Percentiles rank a stretch among this genome's conserved stretches.
These are phyloP conservation scores for Lithophane semibrunnea DNA, from an alignment of 2,888 invertebrate genomes.

Conservation along the genomic window DNA sequence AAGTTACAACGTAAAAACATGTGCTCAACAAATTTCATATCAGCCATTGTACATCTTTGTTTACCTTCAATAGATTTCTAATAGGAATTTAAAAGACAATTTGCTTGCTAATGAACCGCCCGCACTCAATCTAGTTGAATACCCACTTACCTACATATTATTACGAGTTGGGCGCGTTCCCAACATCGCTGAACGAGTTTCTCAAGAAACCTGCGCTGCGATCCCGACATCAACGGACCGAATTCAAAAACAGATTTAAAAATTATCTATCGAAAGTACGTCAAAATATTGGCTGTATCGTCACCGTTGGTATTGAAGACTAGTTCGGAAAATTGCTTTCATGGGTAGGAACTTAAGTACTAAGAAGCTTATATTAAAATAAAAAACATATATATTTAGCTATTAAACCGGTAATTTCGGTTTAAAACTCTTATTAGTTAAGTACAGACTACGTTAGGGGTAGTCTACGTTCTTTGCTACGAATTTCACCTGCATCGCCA, in stretches of 20 bases:
- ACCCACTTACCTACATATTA: conserved; percentile 68
- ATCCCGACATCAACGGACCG: conserved; percentile 34
- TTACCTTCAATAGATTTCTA: conserved; percentile 63
- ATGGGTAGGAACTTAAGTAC: not conserved
- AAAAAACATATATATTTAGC: not conserved
- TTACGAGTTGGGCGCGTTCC: conserved; percentile 59
- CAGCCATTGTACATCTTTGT: conserved; percentile 37
- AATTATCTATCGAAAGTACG: not conserved
- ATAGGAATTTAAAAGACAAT: conserved; percentile 71
- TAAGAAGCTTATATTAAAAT: conserved; percentile 6
- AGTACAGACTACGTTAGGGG: not conserved
- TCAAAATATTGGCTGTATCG: conserved; percentile 2
- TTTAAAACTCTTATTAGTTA: conserved; percentile 9
- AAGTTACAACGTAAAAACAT: conserved; percentile 12
- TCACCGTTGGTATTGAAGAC: not conserved
- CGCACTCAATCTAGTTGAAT: conserved; percentile 69
- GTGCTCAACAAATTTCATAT: conserved; percentile 2
- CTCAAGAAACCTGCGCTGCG: conserved; percentile 29
- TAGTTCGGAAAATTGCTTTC: not conserved
- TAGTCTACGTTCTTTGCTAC: conserved; percentile 3
- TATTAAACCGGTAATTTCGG: not conserved
- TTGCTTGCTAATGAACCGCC: conserved; percentile 74
- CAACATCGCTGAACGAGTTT: conserved; percentile 54
- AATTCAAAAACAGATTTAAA: conserved; percentile 30
- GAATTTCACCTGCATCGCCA: conserved; percentile 43